Evolutionary conservation across 2,797 vertebrate species (phyloP).

Genomic region (Gymnoscopelus braueri): DNA sequence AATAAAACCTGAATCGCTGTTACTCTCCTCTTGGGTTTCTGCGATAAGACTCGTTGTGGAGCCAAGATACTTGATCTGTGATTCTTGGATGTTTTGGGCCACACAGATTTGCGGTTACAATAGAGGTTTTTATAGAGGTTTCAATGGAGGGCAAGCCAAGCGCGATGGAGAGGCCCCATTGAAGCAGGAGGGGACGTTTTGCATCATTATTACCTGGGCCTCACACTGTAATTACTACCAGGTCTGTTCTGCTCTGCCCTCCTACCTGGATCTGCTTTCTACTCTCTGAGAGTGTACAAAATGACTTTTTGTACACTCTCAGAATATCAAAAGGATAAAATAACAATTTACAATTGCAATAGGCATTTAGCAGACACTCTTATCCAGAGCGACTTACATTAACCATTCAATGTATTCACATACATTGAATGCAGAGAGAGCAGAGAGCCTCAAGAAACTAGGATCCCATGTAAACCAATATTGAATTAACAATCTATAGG

Average conservation of each 20-base stretch:
- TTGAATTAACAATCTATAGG: too few species aligned
- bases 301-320: too few species aligned
- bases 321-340: too few species aligned
- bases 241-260: slow-evolving; percentile 35
- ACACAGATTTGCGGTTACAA: slow-evolving; percentile 71
- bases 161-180: slow-evolving; percentile 53
- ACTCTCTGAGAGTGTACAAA: not conserved
- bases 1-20: slow-evolving; percentile 42
- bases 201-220: slow-evolving; percentile 44
- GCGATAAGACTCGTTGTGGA: slow-evolving; percentile 32
- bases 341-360: too few species aligned
- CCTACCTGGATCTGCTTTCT: slow-evolving; percentile 56
- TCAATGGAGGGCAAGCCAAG: slow-evolving; percentile 51
- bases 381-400: too few species aligned
- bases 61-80: slow-evolving; percentile 19
- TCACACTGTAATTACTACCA: slow-evolving; percentile 69
- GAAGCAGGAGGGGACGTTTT: slow-evolving; percentile 45
- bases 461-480: too few species aligned
- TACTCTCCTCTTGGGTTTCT: slow-evolving; percentile 24
- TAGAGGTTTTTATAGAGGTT: slow-evolving; percentile 71
- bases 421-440: too few species aligned
- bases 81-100: slow-evolving; percentile 61
- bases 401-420: too few species aligned
- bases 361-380: too few species aligned
- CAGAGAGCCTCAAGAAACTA: too few species aligned